Evolutionary conservation across 64 coral and sea anemone species (phyloP), one percentile per base, ranked within the genome.

Genomic region (Pocillopora verrucosa): DNA sequence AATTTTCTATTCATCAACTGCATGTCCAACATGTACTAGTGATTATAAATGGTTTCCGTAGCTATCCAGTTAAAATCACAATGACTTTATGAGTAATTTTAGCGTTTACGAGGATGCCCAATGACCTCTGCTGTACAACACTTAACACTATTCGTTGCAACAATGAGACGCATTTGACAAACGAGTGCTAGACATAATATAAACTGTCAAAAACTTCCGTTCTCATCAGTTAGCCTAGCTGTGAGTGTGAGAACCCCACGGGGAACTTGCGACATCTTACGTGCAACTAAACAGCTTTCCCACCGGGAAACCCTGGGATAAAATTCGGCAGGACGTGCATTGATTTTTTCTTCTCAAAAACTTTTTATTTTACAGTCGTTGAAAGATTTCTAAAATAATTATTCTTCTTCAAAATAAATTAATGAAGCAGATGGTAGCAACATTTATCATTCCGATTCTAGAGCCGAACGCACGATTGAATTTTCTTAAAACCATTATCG

Each of bases 181-280:
- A 79, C 24, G 77, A 79, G 77, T 59, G 77, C n/a, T 77, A 79
- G 77, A 79, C 37, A 58, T 26, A 60, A 79, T 10, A 79, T 26
- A 14, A 60, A 20, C 77, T 79, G 77, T 60, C 77, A 79, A 79
- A 13, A 58, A 19, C 56, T 60, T 79, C 57, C 77, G 77, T 22
- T 79, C 56, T 0, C 20, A 11, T 70, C n/a, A 70, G 10, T 10
- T 5, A 24, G 20, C 22, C 67, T 20, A 20, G n/a, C 67, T 70
- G 65, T n/a, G 67, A 10, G 10, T 70, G 10, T 5, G 25, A 70
- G 67, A 19, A 24, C 67, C 67, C 6, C n/a, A 70, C n/a, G 67
- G 20, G 9, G 67, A 11, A 10, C 67, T 70, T 70, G 11, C 22
- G n/a, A 70, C 22, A 70, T 70, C 25, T 24, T 20, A 70, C 67